Evolutionary conservation across 2,888 invertebrate genomes (phyloP).

Genomic region (Chirona hameri): DNA sequence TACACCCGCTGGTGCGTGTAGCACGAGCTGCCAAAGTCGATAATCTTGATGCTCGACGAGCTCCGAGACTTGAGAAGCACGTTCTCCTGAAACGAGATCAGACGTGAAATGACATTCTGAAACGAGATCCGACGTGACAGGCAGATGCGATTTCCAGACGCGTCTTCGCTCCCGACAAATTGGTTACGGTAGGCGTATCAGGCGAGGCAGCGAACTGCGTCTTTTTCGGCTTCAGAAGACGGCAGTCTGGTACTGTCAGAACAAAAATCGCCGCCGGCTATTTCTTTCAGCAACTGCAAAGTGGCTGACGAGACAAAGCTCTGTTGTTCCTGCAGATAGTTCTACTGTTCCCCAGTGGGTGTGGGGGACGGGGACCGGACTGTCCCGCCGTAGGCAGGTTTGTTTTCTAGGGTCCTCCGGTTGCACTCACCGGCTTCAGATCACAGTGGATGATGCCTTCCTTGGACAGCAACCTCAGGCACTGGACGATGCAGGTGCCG

Average conservation of each 20-base stretch:
- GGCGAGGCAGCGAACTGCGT: too few relatives aligned
- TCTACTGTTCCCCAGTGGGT: too few relatives aligned
- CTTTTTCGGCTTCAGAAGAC: too few relatives aligned
- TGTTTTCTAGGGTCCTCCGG: background rate
- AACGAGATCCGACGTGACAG: background rate
- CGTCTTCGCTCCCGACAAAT: too few relatives aligned
- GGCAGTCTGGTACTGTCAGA: too few relatives aligned
- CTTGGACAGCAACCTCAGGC: constrained; percentile 78
- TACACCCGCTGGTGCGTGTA: constrained; percentile 92
- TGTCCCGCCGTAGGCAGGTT: background rate
- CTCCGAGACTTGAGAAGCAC: constrained; percentile 89
- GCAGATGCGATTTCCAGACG: too few relatives aligned
- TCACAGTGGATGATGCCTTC: constrained; percentile 98
- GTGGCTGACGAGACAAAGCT: too few relatives aligned
- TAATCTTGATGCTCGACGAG: constrained; percentile 93
- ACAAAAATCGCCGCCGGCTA: background rate
- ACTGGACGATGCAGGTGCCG: constrained; percentile 85
- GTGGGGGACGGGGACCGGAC: background rate
- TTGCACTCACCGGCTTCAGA: constrained; percentile 91
- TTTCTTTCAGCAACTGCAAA: background rate
- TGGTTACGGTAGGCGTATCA: too few relatives aligned
- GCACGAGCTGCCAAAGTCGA: constrained; percentile 96
- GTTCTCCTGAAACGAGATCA: constrained; percentile 68
- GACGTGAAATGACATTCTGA: constrained; percentile 59
- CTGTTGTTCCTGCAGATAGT: background rate